Conservation (phyloP, 2,113 vertebrate species). For the Athene cunicularia region DNA sequence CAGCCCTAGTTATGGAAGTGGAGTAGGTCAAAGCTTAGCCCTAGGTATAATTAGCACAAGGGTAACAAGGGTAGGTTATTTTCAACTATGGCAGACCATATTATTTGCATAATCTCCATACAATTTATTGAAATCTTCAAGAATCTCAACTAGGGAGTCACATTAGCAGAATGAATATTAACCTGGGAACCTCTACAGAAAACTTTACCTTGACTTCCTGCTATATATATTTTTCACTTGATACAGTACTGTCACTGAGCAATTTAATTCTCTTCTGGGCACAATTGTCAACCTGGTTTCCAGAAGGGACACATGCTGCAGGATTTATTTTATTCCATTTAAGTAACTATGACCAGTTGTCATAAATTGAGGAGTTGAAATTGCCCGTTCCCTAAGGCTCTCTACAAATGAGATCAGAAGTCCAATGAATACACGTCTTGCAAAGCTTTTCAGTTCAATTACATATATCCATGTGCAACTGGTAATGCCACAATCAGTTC, state of each 20-base stretch:
- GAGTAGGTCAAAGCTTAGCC: conserved; percentile 6
- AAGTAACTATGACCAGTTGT: conserved; percentile 58
- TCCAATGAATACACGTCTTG: not conserved
- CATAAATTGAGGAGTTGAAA: conserved; percentile 51
- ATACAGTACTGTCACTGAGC: not conserved
- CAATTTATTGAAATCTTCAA: not conserved
- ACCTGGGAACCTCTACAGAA: not conserved
- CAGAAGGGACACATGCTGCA: not conserved
- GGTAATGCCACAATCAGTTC: not conserved
- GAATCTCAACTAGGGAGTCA: not conserved
- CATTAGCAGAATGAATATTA: not conserved
- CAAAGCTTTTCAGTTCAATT: conserved; percentile 60
- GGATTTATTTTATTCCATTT: conserved; percentile 42
- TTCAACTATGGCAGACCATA: not conserved
- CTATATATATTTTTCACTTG: not conserved
- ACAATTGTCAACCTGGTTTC: conserved; percentile 24
- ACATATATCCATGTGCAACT: not conserved
- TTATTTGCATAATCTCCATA: not conserved
- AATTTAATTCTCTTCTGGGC: conserved; percentile 40
- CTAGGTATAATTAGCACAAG: not conserved
- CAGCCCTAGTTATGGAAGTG: not conserved
- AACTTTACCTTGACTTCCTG: not conserved
- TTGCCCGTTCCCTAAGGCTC: conserved; percentile 27
- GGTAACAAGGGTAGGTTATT: not conserved
- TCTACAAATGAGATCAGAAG: conserved; percentile 62